phyloP scores from a whole-genome alignment of 2,113 vertebrate genomes.

The Crypturellus undulatus region DNA sequence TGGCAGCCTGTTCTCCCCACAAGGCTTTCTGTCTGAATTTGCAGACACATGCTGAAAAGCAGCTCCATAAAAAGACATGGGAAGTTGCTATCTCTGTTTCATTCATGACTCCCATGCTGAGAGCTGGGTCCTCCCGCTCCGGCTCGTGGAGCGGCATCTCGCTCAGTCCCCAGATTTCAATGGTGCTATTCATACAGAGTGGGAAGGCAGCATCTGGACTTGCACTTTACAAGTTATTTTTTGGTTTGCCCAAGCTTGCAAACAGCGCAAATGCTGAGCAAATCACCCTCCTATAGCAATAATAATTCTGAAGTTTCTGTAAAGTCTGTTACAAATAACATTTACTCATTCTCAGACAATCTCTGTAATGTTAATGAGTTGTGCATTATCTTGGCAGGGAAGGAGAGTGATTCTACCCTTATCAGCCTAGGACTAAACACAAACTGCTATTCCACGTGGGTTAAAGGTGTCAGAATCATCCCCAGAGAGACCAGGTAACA shows the following conservation, averaged over 20 bases:
- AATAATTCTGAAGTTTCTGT: background rate
- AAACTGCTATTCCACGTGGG: background rate
- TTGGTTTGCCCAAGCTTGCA: background rate
- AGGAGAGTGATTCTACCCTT: background rate
- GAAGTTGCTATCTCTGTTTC: background rate
- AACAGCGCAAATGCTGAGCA: background rate
- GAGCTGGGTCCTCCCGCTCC: background rate
- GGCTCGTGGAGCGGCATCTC: background rate
- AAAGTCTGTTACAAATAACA: background rate
- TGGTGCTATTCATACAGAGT: background rate
- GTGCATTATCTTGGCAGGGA: background rate
- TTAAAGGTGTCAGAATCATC: background rate
- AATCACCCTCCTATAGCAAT: background rate
- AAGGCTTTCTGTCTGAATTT: background rate
- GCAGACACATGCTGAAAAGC: accelerated
- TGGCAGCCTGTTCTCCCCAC: background rate
- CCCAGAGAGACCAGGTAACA: background rate
- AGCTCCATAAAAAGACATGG: accelerated
- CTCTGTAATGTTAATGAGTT: background rate
- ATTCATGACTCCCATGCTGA: accelerated
- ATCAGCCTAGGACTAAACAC: background rate
- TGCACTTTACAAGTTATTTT: background rate
- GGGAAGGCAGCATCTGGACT: background rate
- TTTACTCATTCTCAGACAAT: background rate
- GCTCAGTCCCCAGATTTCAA: background rate